Percentiles rank a stretch among this genome's conserved stretches.
phyloP scores from a whole-genome alignment of 2,797 vertebrate species.

The Ficedula albicollis region DNA sequence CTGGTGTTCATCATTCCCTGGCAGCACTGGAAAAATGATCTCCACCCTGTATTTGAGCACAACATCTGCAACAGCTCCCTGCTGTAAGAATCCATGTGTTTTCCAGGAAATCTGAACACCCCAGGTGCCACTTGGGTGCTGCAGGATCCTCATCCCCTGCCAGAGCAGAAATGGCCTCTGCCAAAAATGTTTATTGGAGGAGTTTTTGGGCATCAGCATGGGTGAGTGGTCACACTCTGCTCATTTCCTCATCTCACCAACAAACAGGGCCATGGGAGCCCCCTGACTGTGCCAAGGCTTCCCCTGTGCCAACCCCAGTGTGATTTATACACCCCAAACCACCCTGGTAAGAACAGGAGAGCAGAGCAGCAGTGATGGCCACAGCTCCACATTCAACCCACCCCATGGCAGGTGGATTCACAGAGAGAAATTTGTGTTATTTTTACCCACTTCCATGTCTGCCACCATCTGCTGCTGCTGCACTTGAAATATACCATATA shows the following conservation, averaged over 20 bases:
- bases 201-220: background rate
- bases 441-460: background rate
- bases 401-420: fast-evolving
- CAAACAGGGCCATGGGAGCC: background rate
- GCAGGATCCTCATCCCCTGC: background rate
- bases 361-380: background rate
- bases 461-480: background rate
- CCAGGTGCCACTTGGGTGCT: fast-evolving
- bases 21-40: background rate
- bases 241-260: background rate
- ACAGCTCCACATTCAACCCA: background rate
- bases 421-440: background rate
- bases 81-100: background rate
- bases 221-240: background rate
- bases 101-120: background rate
- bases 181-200: background rate
- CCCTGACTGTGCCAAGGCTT: background rate
- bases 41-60: fast-evolving
- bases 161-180: background rate
- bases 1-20: background rate
- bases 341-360: background rate
- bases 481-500: background rate
- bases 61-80: background rate
- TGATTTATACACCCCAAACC: fast-evolving
- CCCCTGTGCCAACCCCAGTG: background rate